Evolutionary conservation across 2,888 invertebrate species (phyloP).

Genomic region (Eupithecia subfuscata): DNA sequence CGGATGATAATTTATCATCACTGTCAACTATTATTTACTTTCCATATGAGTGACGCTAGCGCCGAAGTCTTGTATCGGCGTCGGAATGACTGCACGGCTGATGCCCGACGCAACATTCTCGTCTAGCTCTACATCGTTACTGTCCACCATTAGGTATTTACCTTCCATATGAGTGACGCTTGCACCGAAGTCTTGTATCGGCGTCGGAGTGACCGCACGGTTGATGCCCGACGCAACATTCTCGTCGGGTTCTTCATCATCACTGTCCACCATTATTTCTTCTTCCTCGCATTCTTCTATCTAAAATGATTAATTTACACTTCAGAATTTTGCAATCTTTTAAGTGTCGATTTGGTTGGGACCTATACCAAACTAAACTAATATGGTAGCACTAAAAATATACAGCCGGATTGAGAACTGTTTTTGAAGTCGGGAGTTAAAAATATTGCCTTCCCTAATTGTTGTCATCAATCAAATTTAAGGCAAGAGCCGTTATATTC

Average conservation of each 20-base stretch:
- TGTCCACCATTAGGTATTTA: conserved; percentile 60
- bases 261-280: conserved; percentile 73
- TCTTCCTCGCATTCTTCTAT: conserved; percentile 81
- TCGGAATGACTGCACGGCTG: conserved; percentile 64
- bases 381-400: background rate
- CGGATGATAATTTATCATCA: conserved; percentile 62
- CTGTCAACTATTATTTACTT: conserved; percentile 68
- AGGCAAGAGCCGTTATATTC: no score
- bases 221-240: conserved; percentile 53
- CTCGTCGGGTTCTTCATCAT: conserved; percentile 65
- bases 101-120: conserved; percentile 54
- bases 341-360: no score
- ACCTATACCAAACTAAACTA: background rate
- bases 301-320: conserved; percentile 47
- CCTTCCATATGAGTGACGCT: conserved; percentile 75
- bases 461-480: no score
- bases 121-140: conserved; percentile 67
- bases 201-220: conserved; percentile 73
- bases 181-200: conserved; percentile 76
- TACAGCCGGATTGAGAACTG: background rate
- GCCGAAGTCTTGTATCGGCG: no score
- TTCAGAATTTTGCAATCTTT: background rate
- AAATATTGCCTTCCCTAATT: background rate
- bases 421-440: background rate
- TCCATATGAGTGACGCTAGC: no score